phyloP scores from a whole-genome alignment of 2,888 invertebrate genomes.

The Dugesia japonica region DNA sequence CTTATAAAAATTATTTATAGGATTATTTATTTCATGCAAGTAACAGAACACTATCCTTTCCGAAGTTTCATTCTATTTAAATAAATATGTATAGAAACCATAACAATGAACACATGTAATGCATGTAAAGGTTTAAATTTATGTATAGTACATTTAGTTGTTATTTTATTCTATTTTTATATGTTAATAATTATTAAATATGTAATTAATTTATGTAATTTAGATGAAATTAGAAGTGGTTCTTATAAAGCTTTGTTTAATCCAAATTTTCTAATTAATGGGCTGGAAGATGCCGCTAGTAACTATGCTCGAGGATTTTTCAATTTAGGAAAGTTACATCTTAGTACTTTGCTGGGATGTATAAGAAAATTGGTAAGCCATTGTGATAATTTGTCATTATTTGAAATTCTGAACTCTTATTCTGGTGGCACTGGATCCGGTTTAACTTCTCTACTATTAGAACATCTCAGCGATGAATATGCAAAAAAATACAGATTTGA shows the following conservation, averaged over 20 bases:
- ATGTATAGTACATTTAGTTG: no score
- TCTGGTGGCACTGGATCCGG: slow-evolving; percentile 30
- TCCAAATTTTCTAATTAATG: slow-evolving; percentile 44
- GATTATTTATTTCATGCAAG: no score
- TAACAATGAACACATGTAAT: no score
- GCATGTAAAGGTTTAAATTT: no score
- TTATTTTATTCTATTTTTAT: no score
- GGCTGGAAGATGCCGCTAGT: slow-evolving; percentile 70
- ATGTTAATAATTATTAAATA: no score
- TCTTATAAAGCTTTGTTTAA: slow-evolving; percentile 42
- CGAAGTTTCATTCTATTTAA: no score
- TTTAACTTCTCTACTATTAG: slow-evolving; percentile 34
- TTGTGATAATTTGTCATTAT: slow-evolving; percentile 54
- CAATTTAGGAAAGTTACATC: slow-evolving; percentile 60
- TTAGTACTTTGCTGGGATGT: slow-evolving; percentile 58
- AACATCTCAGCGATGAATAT: slow-evolving; percentile 30
- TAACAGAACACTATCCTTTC: no score
- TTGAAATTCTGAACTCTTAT: slow-evolving; percentile 29
- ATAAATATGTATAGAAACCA: no score
- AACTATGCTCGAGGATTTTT: slow-evolving; percentile 67
- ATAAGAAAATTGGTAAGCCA: slow-evolving; percentile 60
- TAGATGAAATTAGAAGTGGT: slow-evolving; percentile 41
- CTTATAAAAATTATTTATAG: no score
- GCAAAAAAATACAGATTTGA: slow-evolving; percentile 32
- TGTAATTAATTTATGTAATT: neutral